Percentiles rank a stretch among this genome's conserved stretches.
These are phyloP conservation scores for Ostrea denselamellosa DNA, from an alignment of 1,140 invertebrate genomes.

Conservation along the genomic window DNA sequence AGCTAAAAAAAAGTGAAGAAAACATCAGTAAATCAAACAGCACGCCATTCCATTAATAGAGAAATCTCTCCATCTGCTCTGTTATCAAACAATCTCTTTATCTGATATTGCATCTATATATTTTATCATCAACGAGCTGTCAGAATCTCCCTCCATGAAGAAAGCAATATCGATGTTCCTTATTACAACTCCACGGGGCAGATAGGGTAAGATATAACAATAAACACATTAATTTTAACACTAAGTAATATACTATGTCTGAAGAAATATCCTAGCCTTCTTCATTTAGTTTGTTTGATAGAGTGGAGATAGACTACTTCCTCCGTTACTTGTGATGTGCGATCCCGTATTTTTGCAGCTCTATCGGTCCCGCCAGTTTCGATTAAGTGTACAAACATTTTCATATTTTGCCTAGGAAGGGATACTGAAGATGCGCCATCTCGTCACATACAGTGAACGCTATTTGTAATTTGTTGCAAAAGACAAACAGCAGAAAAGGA, in stretches of 20 bases:
- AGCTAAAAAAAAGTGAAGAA: slow-evolving; percentile 38
- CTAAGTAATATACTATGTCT: neutral
- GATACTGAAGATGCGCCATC: neutral
- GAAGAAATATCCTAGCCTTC: neutral
- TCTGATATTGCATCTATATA: slow-evolving; percentile 26
- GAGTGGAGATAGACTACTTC: neutral
- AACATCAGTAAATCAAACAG: neutral
- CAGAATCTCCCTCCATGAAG: neutral
- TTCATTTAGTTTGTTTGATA: neutral
- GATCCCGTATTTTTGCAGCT: neutral
- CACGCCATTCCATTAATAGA: neutral
- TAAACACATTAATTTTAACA: slow-evolving; percentile 13
- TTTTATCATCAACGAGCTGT: neutral
- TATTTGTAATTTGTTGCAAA: neutral
- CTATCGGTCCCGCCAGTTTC: neutral
- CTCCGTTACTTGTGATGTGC: neutral
- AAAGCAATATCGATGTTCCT: neutral
- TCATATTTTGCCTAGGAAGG: neutral
- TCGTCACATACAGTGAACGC: neutral
- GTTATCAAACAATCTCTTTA: slow-evolving; percentile 1
- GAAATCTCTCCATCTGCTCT: neutral
- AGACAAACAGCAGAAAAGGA: neutral
- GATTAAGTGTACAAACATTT: neutral
- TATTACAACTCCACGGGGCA: neutral
- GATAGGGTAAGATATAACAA: slow-evolving; percentile 29